Evolutionary conservation across 2,888 invertebrate genomes (phyloP).

Genomic region (Cybosia mesomella): DNA sequence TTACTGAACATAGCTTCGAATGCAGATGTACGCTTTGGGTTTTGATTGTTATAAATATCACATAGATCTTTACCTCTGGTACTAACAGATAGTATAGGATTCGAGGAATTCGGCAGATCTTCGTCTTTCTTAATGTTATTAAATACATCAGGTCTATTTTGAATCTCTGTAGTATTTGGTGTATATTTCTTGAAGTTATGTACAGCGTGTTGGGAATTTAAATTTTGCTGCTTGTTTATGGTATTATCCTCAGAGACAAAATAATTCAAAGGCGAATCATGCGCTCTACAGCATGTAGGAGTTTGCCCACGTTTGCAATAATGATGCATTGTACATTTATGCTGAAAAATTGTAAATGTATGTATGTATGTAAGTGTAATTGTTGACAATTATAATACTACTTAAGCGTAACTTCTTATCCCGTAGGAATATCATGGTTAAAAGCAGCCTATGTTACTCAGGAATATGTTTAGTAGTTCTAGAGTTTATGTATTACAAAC

Average conservation of each 20-base stretch:
- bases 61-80: neutral
- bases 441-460: no score
- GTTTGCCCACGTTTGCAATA: neutral
- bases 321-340: neutral
- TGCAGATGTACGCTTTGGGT: neutral
- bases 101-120: neutral
- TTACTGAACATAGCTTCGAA: neutral
- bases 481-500: no score
- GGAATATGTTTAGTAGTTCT: no score
- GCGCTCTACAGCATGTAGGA: neutral
- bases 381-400: neutral
- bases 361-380: no score
- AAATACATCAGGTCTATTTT: neutral
- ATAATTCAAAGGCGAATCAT: neutral
- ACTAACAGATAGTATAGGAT: neutral
- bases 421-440: no score
- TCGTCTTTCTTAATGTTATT: neutral
- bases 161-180: neutral
- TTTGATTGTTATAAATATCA: neutral
- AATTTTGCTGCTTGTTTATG: neutral
- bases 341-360: neutral
- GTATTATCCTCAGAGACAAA: neutral
- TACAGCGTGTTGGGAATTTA: neutral
- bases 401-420: neutral
- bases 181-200: neutral